Percentiles rank a stretch among this genome's conserved stretches.
These are phyloP conservation scores for Calosoma granatense DNA, from an alignment of 1,140 invertebrate genomes.

Conservation along the genomic window DNA sequence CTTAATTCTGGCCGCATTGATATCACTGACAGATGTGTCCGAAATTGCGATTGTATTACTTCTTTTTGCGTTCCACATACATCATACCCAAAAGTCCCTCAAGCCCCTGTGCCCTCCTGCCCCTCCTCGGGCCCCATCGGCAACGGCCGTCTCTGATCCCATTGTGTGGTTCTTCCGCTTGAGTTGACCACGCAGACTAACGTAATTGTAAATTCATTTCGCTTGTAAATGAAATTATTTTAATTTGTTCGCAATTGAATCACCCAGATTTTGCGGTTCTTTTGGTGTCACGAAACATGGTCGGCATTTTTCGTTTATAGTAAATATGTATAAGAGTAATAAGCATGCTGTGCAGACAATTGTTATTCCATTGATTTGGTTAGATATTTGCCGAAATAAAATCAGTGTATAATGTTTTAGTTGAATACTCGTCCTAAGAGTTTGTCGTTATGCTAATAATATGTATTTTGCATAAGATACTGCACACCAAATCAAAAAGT, in stretches of 20 bases:
- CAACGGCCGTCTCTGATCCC: neutral
- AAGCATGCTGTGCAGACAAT: too few species aligned
- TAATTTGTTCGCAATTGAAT: neutral
- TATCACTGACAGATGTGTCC: constrained; percentile 33
- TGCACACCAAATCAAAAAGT: too few species aligned
- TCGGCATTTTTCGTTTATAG: too few species aligned
- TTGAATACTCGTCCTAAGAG: too few species aligned
- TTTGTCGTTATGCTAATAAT: too few species aligned
- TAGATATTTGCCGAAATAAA: too few species aligned
- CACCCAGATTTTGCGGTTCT: constrained; percentile 4
- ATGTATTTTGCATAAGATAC: too few species aligned
- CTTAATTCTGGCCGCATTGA: constrained; percentile 28
- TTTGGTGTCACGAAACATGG: neutral
- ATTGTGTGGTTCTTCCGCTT: neutral
- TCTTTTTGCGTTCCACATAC: neutral
- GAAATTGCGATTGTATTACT: constrained; percentile 6
- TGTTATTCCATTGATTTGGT: too few species aligned
- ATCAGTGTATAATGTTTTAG: too few species aligned
- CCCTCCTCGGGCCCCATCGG: neutral
- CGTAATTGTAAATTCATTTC: constrained; percentile 7
- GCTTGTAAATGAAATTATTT: constrained; percentile 3
- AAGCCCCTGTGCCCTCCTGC: neutral
- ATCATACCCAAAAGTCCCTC: too few species aligned
- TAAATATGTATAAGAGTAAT: too few species aligned
- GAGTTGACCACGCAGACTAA: neutral